phyloP scores from a whole-genome alignment of 2,888 invertebrate species.

The Mayetiola destructor region DNA sequence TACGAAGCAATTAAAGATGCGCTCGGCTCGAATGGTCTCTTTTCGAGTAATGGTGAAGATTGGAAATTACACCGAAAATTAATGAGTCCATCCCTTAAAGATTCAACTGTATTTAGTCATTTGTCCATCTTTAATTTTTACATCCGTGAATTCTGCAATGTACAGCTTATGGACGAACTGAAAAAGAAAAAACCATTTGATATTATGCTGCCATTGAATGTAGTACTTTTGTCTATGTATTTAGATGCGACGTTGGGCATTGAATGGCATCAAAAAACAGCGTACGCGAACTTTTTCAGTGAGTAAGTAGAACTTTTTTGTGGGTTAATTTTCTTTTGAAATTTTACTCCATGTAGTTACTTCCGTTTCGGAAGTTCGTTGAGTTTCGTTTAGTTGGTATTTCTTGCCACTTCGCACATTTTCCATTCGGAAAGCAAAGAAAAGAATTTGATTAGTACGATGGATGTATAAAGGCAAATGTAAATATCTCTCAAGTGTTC shows the following conservation, averaged over 20 bases:
- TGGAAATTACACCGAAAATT: constrained; percentile 6
- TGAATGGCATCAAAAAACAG: constrained; percentile 4
- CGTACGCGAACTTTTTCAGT: background rate
- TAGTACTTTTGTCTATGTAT: background rate
- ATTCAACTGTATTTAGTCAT: constrained; percentile 4
- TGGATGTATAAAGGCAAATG: no score
- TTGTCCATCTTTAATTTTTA: background rate
- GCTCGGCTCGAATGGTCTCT: background rate
- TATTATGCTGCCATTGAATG: background rate
- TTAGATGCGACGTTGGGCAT: constrained; percentile 2
- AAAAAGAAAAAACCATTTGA: background rate
- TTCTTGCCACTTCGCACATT: no score
- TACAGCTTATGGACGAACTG: background rate
- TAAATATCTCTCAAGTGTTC: no score
- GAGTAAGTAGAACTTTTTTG: constrained; percentile 13
- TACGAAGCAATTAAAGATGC: background rate
- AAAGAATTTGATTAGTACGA: no score
- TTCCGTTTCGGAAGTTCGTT: no score
- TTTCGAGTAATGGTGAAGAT: background rate
- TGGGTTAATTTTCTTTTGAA: background rate
- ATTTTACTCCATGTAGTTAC: no score
- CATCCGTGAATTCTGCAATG: background rate
- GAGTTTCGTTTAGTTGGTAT: no score
- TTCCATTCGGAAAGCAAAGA: no score
- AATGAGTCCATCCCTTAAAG: constrained; percentile 4